These are phyloP conservation scores for Neoseiulus cucumeris DNA, from an alignment of 1,140 invertebrate species.

Conservation along the genomic window DNA sequence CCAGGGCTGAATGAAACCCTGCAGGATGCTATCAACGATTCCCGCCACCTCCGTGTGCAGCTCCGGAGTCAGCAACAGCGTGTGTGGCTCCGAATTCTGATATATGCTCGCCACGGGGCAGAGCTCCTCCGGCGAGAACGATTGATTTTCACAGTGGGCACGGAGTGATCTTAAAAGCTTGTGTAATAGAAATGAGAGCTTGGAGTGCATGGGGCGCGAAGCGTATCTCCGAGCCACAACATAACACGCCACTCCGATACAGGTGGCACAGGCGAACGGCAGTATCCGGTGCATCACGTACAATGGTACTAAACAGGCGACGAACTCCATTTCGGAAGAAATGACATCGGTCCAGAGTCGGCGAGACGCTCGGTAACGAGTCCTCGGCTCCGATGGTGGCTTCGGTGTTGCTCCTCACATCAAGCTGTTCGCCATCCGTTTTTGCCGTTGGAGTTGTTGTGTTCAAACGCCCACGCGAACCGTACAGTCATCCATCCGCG, in stretches of 20 bases:
- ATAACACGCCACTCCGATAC: not conserved
- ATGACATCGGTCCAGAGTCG: not conserved
- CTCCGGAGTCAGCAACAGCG: not conserved
- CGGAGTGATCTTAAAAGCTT: not conserved
- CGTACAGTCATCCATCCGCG: too few species aligned
- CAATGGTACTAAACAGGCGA: not conserved
- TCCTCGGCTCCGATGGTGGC: too few species aligned
- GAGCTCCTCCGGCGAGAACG: not conserved
- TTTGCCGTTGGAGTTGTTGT: too few species aligned
- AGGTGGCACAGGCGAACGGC: not conserved
- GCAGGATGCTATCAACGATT: slow-evolving; percentile 2
- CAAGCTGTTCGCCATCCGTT: too few species aligned
- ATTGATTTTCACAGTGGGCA: not conserved
- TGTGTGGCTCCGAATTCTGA: slow-evolving; percentile 1
- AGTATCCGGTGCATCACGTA: slow-evolving; percentile 6
- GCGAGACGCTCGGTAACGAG: too few species aligned
- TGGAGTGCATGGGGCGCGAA: not conserved
- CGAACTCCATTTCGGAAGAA: not conserved
- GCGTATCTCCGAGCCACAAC: not conserved
- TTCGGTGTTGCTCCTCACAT: too few species aligned
- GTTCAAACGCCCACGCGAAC: too few species aligned
- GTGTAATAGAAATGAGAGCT: not conserved
- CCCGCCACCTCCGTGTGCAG: not conserved
- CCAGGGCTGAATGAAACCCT: slow-evolving; percentile 3
- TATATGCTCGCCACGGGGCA: not conserved